Conservation (phyloP, 2,888 invertebrate genomes). For the Salpingus planirostris region DNA sequence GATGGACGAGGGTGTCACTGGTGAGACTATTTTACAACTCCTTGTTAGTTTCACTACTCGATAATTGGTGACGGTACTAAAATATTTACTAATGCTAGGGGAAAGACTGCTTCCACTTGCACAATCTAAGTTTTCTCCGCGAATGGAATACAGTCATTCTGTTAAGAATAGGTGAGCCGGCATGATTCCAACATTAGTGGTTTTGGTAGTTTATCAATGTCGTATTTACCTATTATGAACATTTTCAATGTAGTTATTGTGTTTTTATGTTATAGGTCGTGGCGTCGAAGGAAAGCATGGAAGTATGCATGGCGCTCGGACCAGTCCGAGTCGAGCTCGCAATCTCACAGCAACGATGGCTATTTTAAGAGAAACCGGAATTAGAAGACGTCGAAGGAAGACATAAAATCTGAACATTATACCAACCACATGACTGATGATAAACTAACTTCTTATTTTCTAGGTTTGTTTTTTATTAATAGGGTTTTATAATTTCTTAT, state of each 20-base stretch:
- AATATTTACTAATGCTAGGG: conserved; percentile 12
- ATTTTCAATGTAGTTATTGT: too few species aligned
- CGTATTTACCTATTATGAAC: too few species aligned
- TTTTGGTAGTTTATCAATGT: too few species aligned
- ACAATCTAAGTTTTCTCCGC: conserved; percentile 7
- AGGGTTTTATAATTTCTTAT: conserved; percentile 10
- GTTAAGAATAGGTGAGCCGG: conserved; percentile 12
- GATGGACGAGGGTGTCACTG: conserved; percentile 17
- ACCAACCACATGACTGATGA: conserved; percentile 11
- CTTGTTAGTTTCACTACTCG: too few species aligned
- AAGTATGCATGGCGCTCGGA: conserved; percentile 20
- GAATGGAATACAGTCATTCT: conserved; percentile 17
- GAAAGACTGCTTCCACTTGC: conserved; percentile 9
- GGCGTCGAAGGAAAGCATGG: conserved; percentile 36
- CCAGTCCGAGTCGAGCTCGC: conserved; percentile 24
- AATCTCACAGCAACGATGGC: conserved; percentile 17
- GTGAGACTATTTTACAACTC: not conserved
- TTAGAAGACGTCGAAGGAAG: conserved; percentile 19
- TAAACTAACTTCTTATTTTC: too few species aligned
- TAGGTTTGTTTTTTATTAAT: too few species aligned
- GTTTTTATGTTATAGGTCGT: conserved; percentile 23
- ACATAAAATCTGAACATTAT: conserved; percentile 8
- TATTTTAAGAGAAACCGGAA: conserved; percentile 18
- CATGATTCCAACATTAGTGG: too few species aligned
- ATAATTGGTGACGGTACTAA: too few species aligned